Percentiles rank a stretch among this genome's conserved stretches.
These are phyloP conservation scores for Morpho helenor DNA, from an alignment of 2,888 invertebrate species.

Conservation along the genomic window DNA sequence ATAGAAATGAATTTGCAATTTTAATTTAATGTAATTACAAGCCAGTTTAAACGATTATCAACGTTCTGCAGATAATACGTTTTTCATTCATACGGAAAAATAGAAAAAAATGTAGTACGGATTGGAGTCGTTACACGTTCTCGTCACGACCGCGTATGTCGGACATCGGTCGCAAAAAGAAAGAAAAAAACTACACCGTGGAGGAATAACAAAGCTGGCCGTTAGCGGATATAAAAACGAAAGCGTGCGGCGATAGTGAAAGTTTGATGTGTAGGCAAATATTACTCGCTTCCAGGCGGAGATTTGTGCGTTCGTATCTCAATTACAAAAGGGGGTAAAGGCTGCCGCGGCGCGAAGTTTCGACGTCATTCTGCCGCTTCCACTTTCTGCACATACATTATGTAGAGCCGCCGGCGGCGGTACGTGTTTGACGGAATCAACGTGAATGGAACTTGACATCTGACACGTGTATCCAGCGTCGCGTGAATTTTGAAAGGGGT, in stretches of 20 bases:
- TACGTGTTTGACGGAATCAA: slow-evolving; percentile 59
- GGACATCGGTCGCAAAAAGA: slow-evolving; percentile 39
- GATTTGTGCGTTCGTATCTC: slow-evolving; percentile 70
- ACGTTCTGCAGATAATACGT: background rate
- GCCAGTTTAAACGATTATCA: background rate
- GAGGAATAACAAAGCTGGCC: slow-evolving; percentile 64
- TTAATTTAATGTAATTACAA: slow-evolving; percentile 4
- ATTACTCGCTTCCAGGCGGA: slow-evolving; percentile 69
- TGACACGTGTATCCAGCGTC: slow-evolving; percentile 59
- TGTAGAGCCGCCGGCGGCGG: slow-evolving; percentile 47
- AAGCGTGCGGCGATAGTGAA: slow-evolving; percentile 75
- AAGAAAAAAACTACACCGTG: slow-evolving; percentile 39
- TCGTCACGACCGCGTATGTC: slow-evolving; percentile 31
- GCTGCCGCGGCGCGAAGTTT: slow-evolving; percentile 46
- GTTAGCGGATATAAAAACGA: slow-evolving; percentile 73
- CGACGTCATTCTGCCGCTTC: slow-evolving; percentile 43
- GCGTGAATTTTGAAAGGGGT: slow-evolving; percentile 42
- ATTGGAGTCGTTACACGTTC: slow-evolving; percentile 1
- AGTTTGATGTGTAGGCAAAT: slow-evolving; percentile 79
- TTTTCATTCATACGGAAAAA: slow-evolving; percentile 3
- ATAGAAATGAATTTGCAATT: slow-evolving; percentile 5
- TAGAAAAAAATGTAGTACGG: background rate
- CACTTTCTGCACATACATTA: slow-evolving; percentile 54
- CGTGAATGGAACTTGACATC: slow-evolving; percentile 68
- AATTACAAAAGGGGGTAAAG: slow-evolving; percentile 60